phyloP scores from a whole-genome alignment of 2,113 vertebrate species.

The Daubentonia madagascariensis region DNA sequence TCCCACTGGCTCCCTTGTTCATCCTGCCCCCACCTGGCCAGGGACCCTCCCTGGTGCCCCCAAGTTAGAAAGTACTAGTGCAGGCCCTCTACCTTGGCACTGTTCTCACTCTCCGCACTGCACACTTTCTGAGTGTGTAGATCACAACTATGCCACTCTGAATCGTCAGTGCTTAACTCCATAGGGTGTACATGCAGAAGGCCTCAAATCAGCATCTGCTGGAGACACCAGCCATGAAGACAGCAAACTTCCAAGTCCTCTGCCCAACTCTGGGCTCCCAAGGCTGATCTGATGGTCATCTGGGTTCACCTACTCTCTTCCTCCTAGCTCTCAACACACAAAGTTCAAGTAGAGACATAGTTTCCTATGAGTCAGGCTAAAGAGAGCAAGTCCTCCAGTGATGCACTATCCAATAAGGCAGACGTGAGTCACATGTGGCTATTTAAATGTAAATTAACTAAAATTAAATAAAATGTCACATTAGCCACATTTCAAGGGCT shows the following conservation, averaged over 20 bases:
- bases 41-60: neutral
- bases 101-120: neutral
- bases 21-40: neutral
- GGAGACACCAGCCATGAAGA: neutral
- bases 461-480: neutral
- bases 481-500: neutral
- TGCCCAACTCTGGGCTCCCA: neutral
- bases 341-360: neutral
- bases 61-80: neutral
- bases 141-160: neutral
- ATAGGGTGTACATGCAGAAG: neutral
- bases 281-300: neutral
- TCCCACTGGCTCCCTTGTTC: neutral
- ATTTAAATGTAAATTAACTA: neutral
- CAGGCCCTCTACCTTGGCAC: neutral
- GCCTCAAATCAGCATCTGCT: neutral
- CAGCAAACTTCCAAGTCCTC: neutral
- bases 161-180: neutral
- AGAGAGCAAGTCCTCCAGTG: neutral
- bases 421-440: neutral
- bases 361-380: neutral
- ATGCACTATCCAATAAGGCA: neutral
- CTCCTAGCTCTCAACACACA: neutral
- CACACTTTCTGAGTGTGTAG: neutral
- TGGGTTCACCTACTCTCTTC: neutral